Evolutionary conservation across 2,888 invertebrate species (phyloP), one percentile per base, ranked within the genome.

Genomic region (Euplexia lucipara): DNA sequence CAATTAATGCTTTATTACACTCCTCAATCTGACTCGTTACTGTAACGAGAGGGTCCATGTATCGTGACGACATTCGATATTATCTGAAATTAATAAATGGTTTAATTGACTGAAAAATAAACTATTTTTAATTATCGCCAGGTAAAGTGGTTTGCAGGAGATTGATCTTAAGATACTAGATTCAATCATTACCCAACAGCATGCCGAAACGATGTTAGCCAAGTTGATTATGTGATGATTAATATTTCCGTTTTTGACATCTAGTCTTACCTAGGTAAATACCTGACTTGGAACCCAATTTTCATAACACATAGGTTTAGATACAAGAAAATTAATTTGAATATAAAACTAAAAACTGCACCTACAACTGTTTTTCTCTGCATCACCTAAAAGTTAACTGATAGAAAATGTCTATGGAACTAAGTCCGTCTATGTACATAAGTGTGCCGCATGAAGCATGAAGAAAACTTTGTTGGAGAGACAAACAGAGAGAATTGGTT

Each of bases 1-100:
- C 79, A 79, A 78, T 78, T 78, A 79, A 68, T 68, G 39, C 54
- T 75, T 71, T 79, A 79, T 78, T 69, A 60, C 70, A 59, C 49
- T 63, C 61, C 62, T 79, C 71, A 68, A 59, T 75, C 66, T 59
- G 16, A 56, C 58, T 59, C 22, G 61, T 70, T 63, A 70, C 35
- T n/a, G 35, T 58, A 75, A 63, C 63, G 52, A 75, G 60, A 42
- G 1, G n/a, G 30, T 41, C 20, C 18, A 32, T 34, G 66, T 42
- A 42, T n/a, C 3, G 20, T 72, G 51, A 52, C 26, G 52, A 48
- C 48, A 34, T 35, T 44, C 34, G 48, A 66, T 73, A 66, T 37
- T 47, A 65, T 66, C 57, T 53, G 7, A 18, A 30, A 51, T 63
- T 37, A 57, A 56, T 44, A 22, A 57, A 64, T 51, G 2, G n/a